A percentile compares a stretch with the other conserved stretches of the same genome.
These are phyloP conservation scores for Eurypyga helias DNA, from an alignment of 2,113 vertebrate species.

Conservation along the genomic window DNA sequence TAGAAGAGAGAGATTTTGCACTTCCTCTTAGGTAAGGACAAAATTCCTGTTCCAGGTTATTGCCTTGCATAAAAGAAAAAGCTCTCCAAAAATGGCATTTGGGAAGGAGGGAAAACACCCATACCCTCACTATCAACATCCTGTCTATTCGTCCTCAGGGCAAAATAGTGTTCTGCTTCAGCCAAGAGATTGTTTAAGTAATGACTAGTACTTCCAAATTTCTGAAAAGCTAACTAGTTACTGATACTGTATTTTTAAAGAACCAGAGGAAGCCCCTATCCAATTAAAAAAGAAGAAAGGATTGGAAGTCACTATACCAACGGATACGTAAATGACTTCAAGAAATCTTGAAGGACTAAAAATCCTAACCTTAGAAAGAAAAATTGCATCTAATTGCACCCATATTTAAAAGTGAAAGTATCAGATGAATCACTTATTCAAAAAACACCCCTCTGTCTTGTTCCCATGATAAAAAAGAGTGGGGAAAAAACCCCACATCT, in stretches of 20 bases:
- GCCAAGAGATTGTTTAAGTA: neutral
- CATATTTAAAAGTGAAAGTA: constrained; percentile 39
- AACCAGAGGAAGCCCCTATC: neutral
- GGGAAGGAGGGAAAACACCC: neutral
- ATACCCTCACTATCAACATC: neutral
- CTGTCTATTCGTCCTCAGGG: neutral
- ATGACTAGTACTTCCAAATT: neutral
- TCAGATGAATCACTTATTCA: neutral
- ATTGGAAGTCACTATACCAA: neutral
- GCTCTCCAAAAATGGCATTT: neutral
- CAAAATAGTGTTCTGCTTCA: neutral
- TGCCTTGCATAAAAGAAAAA: neutral
- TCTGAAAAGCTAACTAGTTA: neutral
- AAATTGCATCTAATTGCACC: neutral
- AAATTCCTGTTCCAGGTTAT: neutral
- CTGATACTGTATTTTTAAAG: neutral
- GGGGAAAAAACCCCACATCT: accelerated
- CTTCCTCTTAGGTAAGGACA: neutral
- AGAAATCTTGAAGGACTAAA: neutral
- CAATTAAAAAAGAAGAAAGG: neutral
- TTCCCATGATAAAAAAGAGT: neutral
- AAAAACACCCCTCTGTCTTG: neutral
- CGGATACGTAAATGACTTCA: neutral
- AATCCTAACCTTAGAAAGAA: neutral
- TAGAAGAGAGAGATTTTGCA: neutral